phyloP scores from a whole-genome alignment of 2,797 vertebrate genomes.

The Megaceryle alcyon region DNA sequence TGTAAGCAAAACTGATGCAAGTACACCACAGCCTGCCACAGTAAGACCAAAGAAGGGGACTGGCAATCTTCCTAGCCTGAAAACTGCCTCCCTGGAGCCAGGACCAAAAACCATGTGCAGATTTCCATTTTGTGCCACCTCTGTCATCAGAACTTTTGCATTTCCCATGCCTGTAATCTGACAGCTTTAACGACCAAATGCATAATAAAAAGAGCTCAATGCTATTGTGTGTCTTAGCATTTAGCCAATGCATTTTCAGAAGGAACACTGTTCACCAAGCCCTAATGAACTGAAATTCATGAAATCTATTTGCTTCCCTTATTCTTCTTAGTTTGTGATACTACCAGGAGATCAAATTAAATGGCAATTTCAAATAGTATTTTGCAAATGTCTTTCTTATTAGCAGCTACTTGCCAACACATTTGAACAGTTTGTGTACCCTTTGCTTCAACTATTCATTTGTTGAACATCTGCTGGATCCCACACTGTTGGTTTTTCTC shows the following conservation, averaged over 20 bases:
- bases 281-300: not conserved
- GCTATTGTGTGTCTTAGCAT: not conserved
- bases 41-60: not conserved
- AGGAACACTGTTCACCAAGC: not conserved
- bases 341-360: not conserved
- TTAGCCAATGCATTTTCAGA: not conserved
- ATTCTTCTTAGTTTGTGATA: not conserved
- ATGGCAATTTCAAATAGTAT: not conserved
- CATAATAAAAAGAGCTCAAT: not conserved
- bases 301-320: not conserved
- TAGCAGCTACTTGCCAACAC: not conserved
- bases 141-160: not conserved
- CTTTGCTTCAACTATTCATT: not conserved
- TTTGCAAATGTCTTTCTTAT: not conserved
- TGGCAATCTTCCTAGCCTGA: not conserved
- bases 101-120: not conserved
- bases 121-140: not conserved
- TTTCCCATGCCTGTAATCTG: not conserved
- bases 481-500: not conserved
- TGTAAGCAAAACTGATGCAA: not conserved
- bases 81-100: not conserved
- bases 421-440: not conserved
- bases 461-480: not conserved
- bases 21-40: not conserved
- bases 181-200: not conserved